Evolutionary conservation across 2,113 vertebrate species (phyloP).

Genomic region (Okapia johnstoni): DNA sequence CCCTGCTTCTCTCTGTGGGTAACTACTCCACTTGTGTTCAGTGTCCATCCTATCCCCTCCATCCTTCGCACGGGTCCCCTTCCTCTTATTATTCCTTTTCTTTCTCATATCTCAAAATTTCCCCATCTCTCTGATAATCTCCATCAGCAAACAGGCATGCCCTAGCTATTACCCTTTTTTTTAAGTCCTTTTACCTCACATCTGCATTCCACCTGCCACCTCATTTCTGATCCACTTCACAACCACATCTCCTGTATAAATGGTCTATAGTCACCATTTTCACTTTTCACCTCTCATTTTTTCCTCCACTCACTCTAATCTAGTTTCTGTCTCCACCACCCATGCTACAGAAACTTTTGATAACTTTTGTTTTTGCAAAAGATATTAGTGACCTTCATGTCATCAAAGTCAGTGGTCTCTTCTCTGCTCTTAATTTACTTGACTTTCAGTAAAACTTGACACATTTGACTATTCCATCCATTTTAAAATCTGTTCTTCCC

Average conservation of each 20-base stretch:
- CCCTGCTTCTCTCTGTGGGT: background rate
- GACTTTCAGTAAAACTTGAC: background rate
- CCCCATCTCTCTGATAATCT: background rate
- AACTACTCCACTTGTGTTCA: background rate
- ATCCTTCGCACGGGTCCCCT: background rate
- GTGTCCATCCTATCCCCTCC: background rate
- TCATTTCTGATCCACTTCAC: background rate
- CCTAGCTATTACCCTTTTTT: background rate
- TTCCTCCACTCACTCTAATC: background rate
- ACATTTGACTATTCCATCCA: background rate
- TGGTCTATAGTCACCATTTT: background rate
- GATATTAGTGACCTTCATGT: background rate
- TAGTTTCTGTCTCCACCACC: background rate
- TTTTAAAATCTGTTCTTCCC: background rate
- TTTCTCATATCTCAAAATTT: background rate
- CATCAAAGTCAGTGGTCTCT: background rate
- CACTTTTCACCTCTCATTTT: background rate
- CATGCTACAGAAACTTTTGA: background rate
- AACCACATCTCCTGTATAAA: background rate
- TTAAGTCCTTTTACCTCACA: background rate
- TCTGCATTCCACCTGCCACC: background rate
- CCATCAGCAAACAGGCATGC: background rate
- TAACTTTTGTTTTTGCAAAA: background rate
- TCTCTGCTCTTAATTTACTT: background rate
- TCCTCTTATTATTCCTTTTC: background rate